Evolutionary conservation across 2,797 vertebrate genomes (phyloP).

Genomic region (Mionectes olivaceus): DNA sequence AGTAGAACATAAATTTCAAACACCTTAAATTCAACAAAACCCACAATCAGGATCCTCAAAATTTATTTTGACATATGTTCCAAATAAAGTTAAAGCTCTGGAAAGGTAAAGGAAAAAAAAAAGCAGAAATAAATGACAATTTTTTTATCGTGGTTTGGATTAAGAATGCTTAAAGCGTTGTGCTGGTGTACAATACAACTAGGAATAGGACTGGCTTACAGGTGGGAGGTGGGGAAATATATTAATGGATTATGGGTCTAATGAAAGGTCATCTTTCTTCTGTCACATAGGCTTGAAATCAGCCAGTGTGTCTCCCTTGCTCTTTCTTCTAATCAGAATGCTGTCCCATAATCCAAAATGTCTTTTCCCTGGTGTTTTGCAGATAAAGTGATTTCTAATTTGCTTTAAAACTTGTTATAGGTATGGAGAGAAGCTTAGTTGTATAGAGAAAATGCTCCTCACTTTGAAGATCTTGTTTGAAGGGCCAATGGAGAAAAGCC

Average conservation of each 20-base stretch:
- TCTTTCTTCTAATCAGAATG: background rate
- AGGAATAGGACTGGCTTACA: slow-evolving; percentile 1
- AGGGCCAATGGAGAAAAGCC: background rate
- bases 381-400: background rate
- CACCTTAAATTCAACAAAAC: slow-evolving; percentile 12
- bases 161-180: background rate
- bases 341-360: background rate
- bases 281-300: background rate
- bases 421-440: background rate
- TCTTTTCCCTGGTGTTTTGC: slow-evolving; percentile 3
- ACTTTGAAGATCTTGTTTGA: background rate
- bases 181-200: background rate
- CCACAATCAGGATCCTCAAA: slow-evolving; percentile 3
- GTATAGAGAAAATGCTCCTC: background rate
- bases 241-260: slow-evolving; percentile 29
- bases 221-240: background rate
- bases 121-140: background rate
- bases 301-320: background rate
- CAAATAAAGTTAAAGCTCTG: background rate
- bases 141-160: background rate
- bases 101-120: background rate
- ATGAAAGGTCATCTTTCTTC: background rate
- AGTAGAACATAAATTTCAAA: slow-evolving; percentile 60
- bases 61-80: slow-evolving; percentile 16
- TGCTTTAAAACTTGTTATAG: background rate